Evolutionary conservation across 1,140 invertebrate species (phyloP).

Genomic region (Diplogasteroides magnus): DNA sequence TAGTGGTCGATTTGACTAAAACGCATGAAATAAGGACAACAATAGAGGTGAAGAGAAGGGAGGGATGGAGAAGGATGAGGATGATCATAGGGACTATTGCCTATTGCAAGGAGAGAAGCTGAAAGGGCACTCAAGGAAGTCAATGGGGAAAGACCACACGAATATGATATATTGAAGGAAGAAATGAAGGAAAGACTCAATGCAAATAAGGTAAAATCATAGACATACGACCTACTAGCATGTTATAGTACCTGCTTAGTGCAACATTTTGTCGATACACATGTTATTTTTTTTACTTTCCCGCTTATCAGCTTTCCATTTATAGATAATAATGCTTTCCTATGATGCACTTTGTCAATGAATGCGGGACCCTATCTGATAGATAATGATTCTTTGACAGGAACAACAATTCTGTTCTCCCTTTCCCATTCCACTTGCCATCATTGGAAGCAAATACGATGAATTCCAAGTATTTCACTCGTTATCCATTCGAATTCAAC

Average conservation of each 20-base stretch:
- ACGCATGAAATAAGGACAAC: background rate
- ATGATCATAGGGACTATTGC: background rate
- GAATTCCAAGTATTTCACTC: background rate
- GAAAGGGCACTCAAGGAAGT: background rate
- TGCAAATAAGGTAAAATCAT: background rate
- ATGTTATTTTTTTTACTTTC: no score
- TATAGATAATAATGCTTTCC: no score
- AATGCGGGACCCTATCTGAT: no score
- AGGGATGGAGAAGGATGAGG: background rate
- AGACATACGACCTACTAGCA: no score
- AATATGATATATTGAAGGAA: background rate
- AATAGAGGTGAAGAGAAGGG: background rate
- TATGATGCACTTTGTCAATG: background rate
- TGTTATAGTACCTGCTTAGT: no score
- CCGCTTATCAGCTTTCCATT: no score
- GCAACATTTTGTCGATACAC: no score
- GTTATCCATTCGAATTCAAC: background rate
- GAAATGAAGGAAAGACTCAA: background rate
- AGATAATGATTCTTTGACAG: no score
- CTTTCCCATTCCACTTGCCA: background rate
- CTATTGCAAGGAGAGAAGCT: background rate
- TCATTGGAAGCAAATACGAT: background rate
- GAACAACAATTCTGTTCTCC: background rate
- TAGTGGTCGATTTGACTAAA: background rate
- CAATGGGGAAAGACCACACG: background rate